Conservation (phyloP, 2,797 vertebrate species). For the Micromesistius poutassou region DNA sequence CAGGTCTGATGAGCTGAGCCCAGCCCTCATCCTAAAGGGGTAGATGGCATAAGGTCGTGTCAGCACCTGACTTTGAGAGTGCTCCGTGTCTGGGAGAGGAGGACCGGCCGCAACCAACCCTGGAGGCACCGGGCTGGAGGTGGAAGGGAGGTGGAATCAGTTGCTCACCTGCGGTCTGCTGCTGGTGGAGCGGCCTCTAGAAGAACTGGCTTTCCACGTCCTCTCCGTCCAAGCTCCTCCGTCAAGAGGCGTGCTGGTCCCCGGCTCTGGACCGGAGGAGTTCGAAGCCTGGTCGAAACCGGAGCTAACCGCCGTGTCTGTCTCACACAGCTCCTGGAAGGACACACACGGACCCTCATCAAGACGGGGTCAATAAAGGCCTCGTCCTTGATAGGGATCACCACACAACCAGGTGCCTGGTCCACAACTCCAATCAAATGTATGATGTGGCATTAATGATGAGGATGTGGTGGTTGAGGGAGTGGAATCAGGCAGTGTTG, state of each 20-base stretch:
- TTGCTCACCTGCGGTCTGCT: slow-evolving; percentile 52
- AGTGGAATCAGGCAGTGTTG: not conserved
- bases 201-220: slow-evolving; percentile 25
- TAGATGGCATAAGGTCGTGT: slow-evolving; percentile 26
- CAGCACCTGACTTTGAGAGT: slow-evolving; percentile 40
- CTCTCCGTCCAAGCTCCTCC: not conserved
- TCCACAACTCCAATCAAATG: no score
- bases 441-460: no score
- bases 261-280: not conserved
- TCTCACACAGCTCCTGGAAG: slow-evolving; percentile 45
- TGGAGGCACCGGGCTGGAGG: not conserved
- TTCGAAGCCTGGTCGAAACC: slow-evolving; percentile 32
- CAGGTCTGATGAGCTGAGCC: slow-evolving; percentile 55
- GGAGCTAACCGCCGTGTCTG: slow-evolving; percentile 22
- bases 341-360: not conserved
- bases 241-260: not conserved
- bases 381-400: no score
- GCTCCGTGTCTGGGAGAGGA: not conserved
- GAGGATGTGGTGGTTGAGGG: no score
- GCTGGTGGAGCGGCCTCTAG: slow-evolving; percentile 30
- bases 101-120: slow-evolving; percentile 9
- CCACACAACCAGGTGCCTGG: not conserved
- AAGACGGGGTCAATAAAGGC: not conserved
- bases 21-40: slow-evolving; percentile 28
- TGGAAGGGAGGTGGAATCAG: not conserved